Percentiles rank a stretch among this genome's conserved stretches.
Conservation (phyloP, 1,140 invertebrate genomes). For the Rhyacophila brunnea region DNA sequence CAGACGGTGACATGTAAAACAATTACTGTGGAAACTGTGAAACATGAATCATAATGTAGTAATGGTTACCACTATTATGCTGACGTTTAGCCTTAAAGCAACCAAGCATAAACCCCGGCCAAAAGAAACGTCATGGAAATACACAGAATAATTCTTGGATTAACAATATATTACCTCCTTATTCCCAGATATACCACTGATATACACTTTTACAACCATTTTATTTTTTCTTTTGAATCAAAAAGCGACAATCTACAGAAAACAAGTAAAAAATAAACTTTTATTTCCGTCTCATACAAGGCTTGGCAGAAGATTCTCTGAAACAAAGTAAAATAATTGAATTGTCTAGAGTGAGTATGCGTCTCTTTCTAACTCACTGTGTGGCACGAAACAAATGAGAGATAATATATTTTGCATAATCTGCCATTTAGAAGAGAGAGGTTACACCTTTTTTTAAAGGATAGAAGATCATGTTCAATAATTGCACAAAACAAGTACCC, state of each 20-base stretch:
- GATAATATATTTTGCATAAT: no score
- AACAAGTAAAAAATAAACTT: conserved; percentile 30
- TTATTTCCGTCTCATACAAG: conserved; percentile 28
- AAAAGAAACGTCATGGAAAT: conserved; percentile 22
- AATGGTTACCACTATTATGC: conserved; percentile 9
- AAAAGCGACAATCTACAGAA: conserved; percentile 16
- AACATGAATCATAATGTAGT: conserved; percentile 15
- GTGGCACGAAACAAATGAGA: no score
- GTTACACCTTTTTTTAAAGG: conserved; percentile 19
- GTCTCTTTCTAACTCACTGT: no score
- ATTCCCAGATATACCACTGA: conserved; percentile 86
- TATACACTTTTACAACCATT: conserved; percentile 88
- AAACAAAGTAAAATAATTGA: no score
- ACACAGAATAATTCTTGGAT: conserved; percentile 5
- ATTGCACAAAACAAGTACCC: no score
- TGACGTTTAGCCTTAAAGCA: conserved; percentile 24
- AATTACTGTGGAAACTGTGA: conserved; percentile 1
- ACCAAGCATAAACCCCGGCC: conserved; percentile 14
- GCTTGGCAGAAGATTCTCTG: conserved; percentile 10
- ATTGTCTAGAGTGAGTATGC: no score
- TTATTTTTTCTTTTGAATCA: conserved; percentile 12
- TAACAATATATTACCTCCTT: conserved; percentile 68
- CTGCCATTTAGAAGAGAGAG: background rate
- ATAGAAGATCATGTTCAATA: background rate
- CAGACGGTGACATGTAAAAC: no score